Evolutionary conservation across 2,113 vertebrate species (phyloP).

Genomic region (Coptodon bakossiorum): DNA sequence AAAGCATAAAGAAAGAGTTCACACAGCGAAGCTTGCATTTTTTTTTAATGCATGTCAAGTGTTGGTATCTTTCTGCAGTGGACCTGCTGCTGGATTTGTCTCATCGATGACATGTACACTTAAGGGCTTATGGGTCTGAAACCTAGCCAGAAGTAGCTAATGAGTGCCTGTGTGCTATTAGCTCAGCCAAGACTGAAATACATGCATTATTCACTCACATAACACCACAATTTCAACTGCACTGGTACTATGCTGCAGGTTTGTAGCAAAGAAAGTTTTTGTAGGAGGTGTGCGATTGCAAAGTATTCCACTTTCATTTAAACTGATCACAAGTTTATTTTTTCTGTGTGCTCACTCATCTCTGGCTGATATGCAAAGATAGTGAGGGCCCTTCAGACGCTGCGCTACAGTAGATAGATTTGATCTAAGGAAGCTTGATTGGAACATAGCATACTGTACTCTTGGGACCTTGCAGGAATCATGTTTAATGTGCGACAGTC

Average conservation of each 20-base stretch:
- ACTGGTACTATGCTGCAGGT: not conserved
- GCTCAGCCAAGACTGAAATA: slow-evolving; percentile 43
- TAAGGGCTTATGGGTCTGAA: slow-evolving; percentile 50
- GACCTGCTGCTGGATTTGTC: slow-evolving; percentile 23
- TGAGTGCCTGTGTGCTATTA: slow-evolving; percentile 53
- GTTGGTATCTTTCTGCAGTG: not conserved
- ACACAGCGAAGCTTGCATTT: not conserved
- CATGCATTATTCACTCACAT: slow-evolving; percentile 61
- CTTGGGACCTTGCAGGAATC: slow-evolving; percentile 38
- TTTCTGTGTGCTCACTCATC: not conserved
- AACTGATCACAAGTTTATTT: slow-evolving; percentile 7
- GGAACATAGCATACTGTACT: slow-evolving; percentile 32
- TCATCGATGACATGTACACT: slow-evolving; percentile 50
- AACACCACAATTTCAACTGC: slow-evolving; percentile 31
- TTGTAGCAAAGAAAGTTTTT: not conserved
- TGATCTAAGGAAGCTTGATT: slow-evolving; percentile 43
- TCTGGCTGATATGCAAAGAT: slow-evolving; percentile 31
- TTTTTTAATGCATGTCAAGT: not conserved
- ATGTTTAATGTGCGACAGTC: slow-evolving; percentile 23
- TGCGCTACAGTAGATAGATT: not conserved
- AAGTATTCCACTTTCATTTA: slow-evolving; percentile 20
- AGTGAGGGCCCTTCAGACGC: not conserved
- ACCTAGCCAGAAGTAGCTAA: slow-evolving; percentile 52
- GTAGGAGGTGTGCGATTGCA: slow-evolving; percentile 15
- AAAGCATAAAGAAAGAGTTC: not conserved